These are phyloP conservation scores for Lordiphosa stackelbergi DNA, from an alignment of 1,140 invertebrate genomes.

Conservation along the genomic window DNA sequence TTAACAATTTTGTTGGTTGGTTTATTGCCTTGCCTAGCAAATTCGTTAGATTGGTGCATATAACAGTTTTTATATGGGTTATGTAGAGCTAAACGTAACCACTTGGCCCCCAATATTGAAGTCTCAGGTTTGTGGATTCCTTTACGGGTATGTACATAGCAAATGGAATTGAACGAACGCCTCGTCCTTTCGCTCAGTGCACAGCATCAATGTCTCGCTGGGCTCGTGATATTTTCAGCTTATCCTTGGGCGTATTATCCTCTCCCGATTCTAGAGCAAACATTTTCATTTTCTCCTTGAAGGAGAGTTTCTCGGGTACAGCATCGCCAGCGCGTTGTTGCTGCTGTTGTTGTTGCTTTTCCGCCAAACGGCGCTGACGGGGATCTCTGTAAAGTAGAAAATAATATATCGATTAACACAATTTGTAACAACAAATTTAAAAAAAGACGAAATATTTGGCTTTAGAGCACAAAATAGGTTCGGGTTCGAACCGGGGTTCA, in stretches of 20 bases:
- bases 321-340: conserved; percentile 81
- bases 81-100: conserved; percentile 49
- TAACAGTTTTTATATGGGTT: conserved; percentile 22
- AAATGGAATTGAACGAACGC: conserved; percentile 4
- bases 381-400: conserved; percentile 83
- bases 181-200: conserved; percentile 67
- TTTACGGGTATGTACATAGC: conserved; percentile 48
- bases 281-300: conserved; percentile 98
- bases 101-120: conserved; percentile 64
- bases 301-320: conserved; percentile 92
- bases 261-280: conserved; percentile 95
- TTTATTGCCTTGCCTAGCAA: conserved; percentile 73
- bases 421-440: too few relatives aligned
- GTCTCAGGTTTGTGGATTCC: conserved; percentile 29
- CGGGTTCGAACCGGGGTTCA: too few relatives aligned
- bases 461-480: too few relatives aligned
- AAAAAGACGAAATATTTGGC: too few relatives aligned
- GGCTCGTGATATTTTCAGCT: conserved; percentile 94
- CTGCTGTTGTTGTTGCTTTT: conserved; percentile 86
- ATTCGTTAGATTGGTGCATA: conserved; percentile 63
- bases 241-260: conserved; percentile 90
- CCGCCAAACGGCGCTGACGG: conserved; percentile 86
- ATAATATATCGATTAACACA: too few relatives aligned
- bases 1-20: conserved; percentile 50
- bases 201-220: conserved; percentile 92